Conservation (phyloP, 1,140 invertebrate genomes). For the Lasioglossum albipes region DNA sequence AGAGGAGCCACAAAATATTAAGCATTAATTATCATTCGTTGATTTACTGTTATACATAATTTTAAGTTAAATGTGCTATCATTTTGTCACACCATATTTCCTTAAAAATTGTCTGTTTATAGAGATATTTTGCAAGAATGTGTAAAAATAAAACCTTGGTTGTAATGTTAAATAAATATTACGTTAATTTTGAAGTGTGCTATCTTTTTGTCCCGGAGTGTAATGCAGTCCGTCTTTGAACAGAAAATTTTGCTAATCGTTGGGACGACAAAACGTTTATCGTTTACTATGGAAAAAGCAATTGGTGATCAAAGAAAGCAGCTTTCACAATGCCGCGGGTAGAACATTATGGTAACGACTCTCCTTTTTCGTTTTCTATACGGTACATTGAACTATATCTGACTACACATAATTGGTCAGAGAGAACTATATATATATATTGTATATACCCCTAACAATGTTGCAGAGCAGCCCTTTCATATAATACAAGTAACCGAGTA, state of each 20-base stretch:
- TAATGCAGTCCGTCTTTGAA: background rate
- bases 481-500: slow-evolving; percentile 79
- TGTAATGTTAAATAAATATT: too few species aligned
- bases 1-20: too few species aligned
- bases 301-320: slow-evolving; percentile 63
- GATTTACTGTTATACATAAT: too few species aligned
- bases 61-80: too few species aligned
- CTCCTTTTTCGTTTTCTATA: slow-evolving; percentile 3
- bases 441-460: slow-evolving; percentile 50
- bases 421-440: slow-evolving; percentile 9
- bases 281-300: slow-evolving; percentile 53
- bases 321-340: slow-evolving; percentile 8
- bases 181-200: too few species aligned
- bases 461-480: slow-evolving; percentile 78
- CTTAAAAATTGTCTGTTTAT: too few species aligned
- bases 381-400: background rate
- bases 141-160: too few species aligned
- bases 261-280: background rate
- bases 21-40: too few species aligned
- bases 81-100: too few species aligned
- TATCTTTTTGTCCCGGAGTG: too few species aligned
- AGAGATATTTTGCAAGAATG: too few species aligned
- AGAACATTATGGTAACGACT: slow-evolving; percentile 9
- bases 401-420: slow-evolving; percentile 24
- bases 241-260: slow-evolving; percentile 2